Base-by-base conservation (phyloP, 2,888 invertebrate genomes). In the Protophormia terraenovae region DNA sequence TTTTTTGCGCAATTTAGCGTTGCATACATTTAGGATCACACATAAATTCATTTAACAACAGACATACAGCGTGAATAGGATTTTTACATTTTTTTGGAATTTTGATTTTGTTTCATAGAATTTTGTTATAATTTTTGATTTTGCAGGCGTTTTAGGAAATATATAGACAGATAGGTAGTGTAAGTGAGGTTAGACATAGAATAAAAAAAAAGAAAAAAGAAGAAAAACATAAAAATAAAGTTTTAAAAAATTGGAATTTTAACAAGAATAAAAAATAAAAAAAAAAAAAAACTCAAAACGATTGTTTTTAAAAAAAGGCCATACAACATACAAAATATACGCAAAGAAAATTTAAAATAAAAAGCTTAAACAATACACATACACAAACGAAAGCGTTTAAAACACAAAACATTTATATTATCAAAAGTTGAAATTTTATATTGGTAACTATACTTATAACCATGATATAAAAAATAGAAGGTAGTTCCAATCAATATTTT, bases 151-250 rank as follows among this genome's bases (percentile, higher is more conserved):
- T 16, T 22, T 69, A 67, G 71, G 60, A 79, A 53, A 66, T 24
- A 50, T 10, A 47, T 83, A 71, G 50, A 38, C 35, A 69, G 32
- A 47, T 50, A 27, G 64, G 38, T 38, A 29, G 58, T 79, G 38
- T 75, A 72, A 76, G 76, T 77, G 71, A 77, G 50, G 80, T 81
- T 76, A 84, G 84, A 76, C 75, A 87, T 86, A 81, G 80, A 86
- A 85, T 71, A 84, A 86, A 78, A 41, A 47, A 67, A 78, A 79
- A 72, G 53, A 82, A 79, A 87, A 73, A 87, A 76, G 32, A 53
- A 82, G 76, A 83, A 86, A 66, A 76, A 86, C 86, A 78, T 62
- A 83, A 87, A 86, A 85, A 76, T 78, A 83, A 84, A 72, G 35
- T 58, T 73, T n/a, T 47, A 75, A 76, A 27, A 81, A 45, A 45